Percentiles rank a stretch among this genome's conserved stretches.
Conservation (phyloP, 1,140 invertebrate species). For the Venturia canescens region DNA sequence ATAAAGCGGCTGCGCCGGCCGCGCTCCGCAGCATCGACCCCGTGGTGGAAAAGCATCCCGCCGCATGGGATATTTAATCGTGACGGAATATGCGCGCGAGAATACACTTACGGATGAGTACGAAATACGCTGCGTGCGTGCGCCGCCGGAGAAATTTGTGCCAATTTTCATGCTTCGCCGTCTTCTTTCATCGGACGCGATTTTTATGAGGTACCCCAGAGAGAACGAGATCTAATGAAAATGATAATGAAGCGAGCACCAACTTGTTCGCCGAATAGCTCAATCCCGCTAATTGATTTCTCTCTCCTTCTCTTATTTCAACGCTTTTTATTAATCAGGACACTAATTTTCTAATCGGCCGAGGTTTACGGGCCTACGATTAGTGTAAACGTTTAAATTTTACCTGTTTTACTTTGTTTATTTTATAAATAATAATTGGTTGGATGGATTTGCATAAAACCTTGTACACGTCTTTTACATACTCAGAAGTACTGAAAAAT, state of each 20-base stretch:
- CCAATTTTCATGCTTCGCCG: constrained; percentile 68
- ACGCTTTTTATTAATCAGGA: too few species aligned
- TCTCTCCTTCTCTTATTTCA: not conserved
- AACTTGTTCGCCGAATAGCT: constrained; percentile 12
- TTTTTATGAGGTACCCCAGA: constrained; percentile 32
- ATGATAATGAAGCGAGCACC: constrained; percentile 48
- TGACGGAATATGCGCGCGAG: not conserved
- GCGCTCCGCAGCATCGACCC: too few species aligned
- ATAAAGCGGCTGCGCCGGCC: not conserved
- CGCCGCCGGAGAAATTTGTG: constrained; percentile 53
- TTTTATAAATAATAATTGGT: too few species aligned
- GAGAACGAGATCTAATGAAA: constrained; percentile 45
- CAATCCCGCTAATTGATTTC: constrained; percentile 2
- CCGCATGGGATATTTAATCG: too few species aligned
- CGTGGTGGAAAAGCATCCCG: too few species aligned
- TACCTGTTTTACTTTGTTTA: too few species aligned
- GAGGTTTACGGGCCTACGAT: too few species aligned
- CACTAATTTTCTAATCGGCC: too few species aligned
- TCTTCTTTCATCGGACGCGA: constrained; percentile 56
- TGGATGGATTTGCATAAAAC: too few species aligned
- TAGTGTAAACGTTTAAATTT: too few species aligned
- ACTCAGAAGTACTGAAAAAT: too few species aligned
- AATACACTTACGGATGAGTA: not conserved
- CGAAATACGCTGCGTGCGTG: not conserved
- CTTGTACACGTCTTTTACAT: too few species aligned